phyloP scores from a whole-genome alignment of 2,888 invertebrate genomes.

The Rugalucina vietnamica region DNA sequence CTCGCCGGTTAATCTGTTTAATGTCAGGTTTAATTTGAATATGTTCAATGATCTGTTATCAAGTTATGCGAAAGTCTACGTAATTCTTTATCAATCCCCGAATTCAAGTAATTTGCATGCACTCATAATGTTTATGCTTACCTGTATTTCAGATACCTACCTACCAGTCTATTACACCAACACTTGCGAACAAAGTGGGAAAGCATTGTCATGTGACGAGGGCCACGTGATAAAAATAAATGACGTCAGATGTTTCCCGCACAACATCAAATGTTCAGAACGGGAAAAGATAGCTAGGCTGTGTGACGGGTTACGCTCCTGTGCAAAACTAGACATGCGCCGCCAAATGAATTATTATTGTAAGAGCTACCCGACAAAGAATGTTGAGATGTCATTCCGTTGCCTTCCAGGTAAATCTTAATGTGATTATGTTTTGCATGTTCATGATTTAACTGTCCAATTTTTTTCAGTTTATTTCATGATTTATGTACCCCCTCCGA shows the following conservation, averaged over 20 bases:
- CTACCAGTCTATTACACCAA: slow-evolving; percentile 46
- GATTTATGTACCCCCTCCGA: no score
- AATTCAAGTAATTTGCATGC: no score
- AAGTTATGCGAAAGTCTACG: no score
- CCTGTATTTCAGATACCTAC: slow-evolving; percentile 30
- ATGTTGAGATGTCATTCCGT: slow-evolving; percentile 59
- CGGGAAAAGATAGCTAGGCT: slow-evolving; percentile 55
- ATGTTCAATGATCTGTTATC: no score
- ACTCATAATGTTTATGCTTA: no score
- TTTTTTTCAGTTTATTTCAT: no score
- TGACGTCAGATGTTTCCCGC: slow-evolving; percentile 62
- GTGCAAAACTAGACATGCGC: slow-evolving; percentile 61
- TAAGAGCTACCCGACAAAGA: slow-evolving; percentile 50
- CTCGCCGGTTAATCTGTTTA: no score
- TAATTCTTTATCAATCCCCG: no score
- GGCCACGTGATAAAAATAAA: slow-evolving; percentile 52
- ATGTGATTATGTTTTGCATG: neutral
- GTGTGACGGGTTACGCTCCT: slow-evolving; percentile 66
- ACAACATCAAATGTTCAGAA: slow-evolving; percentile 60
- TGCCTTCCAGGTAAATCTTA: slow-evolving; percentile 64
- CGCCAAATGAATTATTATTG: slow-evolving; percentile 64
- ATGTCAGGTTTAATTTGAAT: no score
- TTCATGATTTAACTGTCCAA: no score
- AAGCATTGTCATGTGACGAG: slow-evolving; percentile 52
- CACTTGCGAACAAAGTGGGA: slow-evolving; percentile 49